Evolutionary conservation across 2,888 invertebrate genomes (phyloP).

Genomic region (Chrysomela aeneicollis): DNA sequence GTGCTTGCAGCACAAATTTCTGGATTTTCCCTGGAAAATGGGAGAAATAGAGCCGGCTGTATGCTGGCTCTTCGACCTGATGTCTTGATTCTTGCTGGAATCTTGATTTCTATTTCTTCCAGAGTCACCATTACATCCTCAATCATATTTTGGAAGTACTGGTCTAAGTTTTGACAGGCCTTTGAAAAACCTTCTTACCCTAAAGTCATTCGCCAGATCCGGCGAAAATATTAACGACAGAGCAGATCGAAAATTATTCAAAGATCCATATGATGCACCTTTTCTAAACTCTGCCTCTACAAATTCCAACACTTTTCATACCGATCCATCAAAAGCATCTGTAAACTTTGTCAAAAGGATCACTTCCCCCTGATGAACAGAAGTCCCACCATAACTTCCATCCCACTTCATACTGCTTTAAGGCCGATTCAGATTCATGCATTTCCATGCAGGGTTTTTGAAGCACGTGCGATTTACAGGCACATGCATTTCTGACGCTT

Average conservation of each 20-base stretch:
- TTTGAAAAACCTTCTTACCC: no score
- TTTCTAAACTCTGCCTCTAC: not conserved
- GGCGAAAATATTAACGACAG: no score
- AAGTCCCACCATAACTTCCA: slow-evolving; percentile 38
- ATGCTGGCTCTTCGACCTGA: slow-evolving; percentile 16
- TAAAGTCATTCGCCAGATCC: no score
- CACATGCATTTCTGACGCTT: no score
- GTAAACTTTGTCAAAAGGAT: no score
- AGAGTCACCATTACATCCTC: slow-evolving; percentile 16
- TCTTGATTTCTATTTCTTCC: slow-evolving; percentile 31
- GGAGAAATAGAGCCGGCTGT: slow-evolving; percentile 33
- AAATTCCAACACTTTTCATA: not conserved
- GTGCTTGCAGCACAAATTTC: slow-evolving; percentile 30
- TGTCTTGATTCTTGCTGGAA: slow-evolving; percentile 40
- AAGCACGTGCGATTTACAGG: no score
- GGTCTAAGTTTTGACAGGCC: no score
- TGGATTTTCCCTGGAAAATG: slow-evolving; percentile 31
- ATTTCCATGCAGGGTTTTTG: no score
- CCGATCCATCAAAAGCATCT: not conserved
- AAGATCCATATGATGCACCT: not conserved
- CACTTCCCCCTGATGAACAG: not conserved
- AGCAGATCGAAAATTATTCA: no score
- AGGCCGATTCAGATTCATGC: no score
- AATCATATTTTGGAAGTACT: not conserved
- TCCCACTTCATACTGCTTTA: slow-evolving; percentile 38